Evolutionary conservation across 2,113 vertebrate genomes (phyloP).

Genomic region (Paracanthobrama guichenoti): DNA sequence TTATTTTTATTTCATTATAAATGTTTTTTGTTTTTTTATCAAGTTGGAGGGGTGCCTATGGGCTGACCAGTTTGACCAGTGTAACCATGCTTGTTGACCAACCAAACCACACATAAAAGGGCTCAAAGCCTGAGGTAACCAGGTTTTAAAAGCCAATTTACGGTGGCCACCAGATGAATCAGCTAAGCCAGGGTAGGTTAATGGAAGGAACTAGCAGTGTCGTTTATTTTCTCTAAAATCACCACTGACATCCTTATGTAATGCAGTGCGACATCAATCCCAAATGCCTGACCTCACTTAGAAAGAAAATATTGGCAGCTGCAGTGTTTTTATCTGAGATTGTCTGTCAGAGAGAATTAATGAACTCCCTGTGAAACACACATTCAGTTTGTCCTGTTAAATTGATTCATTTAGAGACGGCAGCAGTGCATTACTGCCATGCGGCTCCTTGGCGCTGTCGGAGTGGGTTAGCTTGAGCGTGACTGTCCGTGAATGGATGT

Average conservation of each 20-base stretch:
- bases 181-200: neutral
- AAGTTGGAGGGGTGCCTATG: too few relatives aligned
- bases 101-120: neutral
- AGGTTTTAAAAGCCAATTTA: neutral
- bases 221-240: neutral
- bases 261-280: neutral
- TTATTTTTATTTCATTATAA: too few relatives aligned
- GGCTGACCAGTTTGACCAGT: neutral
- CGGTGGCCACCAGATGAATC: neutral
- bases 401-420: conserved; percentile 31
- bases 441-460: conserved; percentile 16
- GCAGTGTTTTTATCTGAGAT: conserved; percentile 21
- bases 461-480: conserved; percentile 6
- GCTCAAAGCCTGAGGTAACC: neutral
- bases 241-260: neutral
- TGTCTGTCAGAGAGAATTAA: conserved; percentile 31
- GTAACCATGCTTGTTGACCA: neutral
- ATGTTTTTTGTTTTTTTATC: too few relatives aligned
- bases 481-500: conserved; percentile 30
- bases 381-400: conserved; percentile 32
- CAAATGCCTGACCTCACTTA: neutral
- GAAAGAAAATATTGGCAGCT: conserved; percentile 26
- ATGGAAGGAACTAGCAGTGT: neutral
- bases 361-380: conserved; percentile 32
- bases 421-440: conserved; percentile 23